Conservation (phyloP, 2,113 vertebrate species). For the Equus quagga region DNA sequence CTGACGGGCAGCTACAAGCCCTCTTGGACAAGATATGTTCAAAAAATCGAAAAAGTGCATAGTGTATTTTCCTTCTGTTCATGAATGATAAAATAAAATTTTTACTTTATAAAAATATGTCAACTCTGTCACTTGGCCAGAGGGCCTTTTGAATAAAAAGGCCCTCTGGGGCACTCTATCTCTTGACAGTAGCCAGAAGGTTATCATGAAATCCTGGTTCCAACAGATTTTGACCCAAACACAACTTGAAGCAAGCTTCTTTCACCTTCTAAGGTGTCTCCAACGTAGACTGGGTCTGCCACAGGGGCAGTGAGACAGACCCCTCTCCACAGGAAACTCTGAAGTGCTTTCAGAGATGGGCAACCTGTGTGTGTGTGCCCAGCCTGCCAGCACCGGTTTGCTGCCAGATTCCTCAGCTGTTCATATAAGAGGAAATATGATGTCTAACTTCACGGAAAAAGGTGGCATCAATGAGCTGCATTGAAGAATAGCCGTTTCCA, state of each 20-base stretch:
- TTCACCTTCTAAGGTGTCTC: background rate
- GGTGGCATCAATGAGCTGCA: background rate
- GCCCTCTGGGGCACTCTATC: background rate
- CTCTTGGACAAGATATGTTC: background rate
- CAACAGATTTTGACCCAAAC: conserved; percentile 23
- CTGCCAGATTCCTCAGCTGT: background rate
- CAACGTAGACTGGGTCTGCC: background rate
- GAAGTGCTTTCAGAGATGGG: background rate
- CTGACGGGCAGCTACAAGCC: background rate
- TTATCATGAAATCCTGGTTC: background rate
- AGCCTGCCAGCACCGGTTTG: background rate
- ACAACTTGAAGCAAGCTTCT: background rate
- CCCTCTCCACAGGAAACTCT: background rate
- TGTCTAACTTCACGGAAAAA: background rate
- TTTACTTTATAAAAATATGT: conserved; percentile 33
- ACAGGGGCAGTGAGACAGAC: background rate
- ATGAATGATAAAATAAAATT: conserved; percentile 8
- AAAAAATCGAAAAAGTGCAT: background rate
- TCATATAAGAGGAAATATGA: background rate
- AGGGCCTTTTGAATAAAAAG: conserved; percentile 3
- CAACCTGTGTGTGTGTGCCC: background rate
- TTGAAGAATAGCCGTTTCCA: background rate
- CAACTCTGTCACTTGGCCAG: background rate
- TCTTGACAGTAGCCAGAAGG: background rate
- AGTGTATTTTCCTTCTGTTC: background rate